Evolutionary conservation across 2,797 vertebrate species (phyloP).

Genomic region (Trachurus trachurus): DNA sequence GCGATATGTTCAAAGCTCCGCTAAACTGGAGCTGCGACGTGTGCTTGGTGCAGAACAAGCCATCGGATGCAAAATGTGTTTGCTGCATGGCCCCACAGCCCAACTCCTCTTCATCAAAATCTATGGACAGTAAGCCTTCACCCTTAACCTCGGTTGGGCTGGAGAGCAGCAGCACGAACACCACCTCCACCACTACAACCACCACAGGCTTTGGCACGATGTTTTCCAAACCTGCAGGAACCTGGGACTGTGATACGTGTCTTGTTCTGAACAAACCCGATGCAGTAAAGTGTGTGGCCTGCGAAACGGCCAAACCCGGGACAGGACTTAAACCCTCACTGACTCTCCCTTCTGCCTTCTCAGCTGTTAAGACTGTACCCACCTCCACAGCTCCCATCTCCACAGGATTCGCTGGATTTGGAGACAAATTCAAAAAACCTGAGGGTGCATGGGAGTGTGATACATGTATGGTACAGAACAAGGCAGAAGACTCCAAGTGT

Average conservation of each 20-base stretch:
- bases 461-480: conserved; percentile 92
- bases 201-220: conserved; percentile 67
- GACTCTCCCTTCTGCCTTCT: conserved; percentile 83
- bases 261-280: conserved; percentile 95
- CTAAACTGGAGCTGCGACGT: conserved; percentile 88
- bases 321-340: conserved; percentile 92
- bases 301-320: conserved; percentile 95
- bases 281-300: conserved; percentile 94
- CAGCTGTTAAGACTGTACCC: conserved; percentile 79
- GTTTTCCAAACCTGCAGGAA: conserved; percentile 88
- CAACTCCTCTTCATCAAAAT: conserved; percentile 69
- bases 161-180: conserved; percentile 58
- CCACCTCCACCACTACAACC: conserved; percentile 48
- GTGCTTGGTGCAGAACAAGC: conserved; percentile 88
- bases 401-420: conserved; percentile 88
- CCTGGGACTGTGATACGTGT: conserved; percentile 98
- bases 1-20: conserved; percentile 84
- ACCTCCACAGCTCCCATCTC: conserved; percentile 76
- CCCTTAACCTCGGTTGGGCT: conserved; percentile 29
- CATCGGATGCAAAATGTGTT: conserved; percentile 87
- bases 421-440: conserved; percentile 94
- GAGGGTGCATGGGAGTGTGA: conserved; percentile 94
- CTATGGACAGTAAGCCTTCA: conserved; percentile 80
- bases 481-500: conserved; percentile 91
- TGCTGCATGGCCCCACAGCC: conserved; percentile 87